A percentile compares a stretch with the other conserved stretches of the same genome.
phyloP scores from a whole-genome alignment of 2,113 vertebrate species.

The Mus musculus region DNA sequence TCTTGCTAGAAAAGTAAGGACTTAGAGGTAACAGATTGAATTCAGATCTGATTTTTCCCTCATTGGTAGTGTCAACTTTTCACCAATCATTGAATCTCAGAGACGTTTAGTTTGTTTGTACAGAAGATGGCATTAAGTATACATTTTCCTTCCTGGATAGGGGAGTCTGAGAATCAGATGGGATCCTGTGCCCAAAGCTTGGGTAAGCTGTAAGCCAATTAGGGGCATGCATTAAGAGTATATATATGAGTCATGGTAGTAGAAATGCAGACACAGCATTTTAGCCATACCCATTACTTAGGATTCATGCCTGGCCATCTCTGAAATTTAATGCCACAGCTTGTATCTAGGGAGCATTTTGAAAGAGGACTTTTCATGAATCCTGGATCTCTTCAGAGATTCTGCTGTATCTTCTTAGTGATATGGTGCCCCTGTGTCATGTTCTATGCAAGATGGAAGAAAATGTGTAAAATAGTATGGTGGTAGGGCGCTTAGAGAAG shows the following conservation, averaged over 20 bases:
- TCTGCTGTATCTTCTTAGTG: background rate
- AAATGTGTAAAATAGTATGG: background rate
- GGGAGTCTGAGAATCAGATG: background rate
- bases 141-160: background rate
- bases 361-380: constrained; percentile 6
- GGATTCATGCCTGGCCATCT: background rate
- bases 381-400: background rate
- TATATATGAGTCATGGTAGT: background rate
- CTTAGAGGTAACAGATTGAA: background rate
- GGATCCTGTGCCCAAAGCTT: constrained; percentile 35
- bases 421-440: background rate
- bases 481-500: background rate
- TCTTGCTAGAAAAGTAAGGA: background rate
- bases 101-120: background rate
- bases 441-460: background rate
- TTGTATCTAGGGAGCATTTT: background rate
- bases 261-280: background rate
- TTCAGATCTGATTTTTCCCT: background rate
- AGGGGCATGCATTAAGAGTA: background rate
- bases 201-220: background rate
- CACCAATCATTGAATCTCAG: background rate
- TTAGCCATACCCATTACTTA: background rate
- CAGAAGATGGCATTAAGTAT: background rate
- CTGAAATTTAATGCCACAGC: background rate
- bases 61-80: background rate